Conservation (phyloP, 2,113 vertebrate genomes). For the Apteryx mantelli region DNA sequence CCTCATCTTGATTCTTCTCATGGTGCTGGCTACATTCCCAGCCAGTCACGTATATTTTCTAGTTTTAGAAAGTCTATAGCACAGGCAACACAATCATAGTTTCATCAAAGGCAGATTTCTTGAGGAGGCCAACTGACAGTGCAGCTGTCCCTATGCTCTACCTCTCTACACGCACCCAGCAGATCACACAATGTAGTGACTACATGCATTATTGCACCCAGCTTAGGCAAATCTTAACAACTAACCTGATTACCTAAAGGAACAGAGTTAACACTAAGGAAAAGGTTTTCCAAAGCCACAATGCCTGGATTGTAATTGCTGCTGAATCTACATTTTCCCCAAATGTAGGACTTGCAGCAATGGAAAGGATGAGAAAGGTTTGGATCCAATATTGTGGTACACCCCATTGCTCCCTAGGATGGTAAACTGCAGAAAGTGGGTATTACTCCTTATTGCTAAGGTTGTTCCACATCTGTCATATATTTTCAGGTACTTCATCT, state of each 20-base stretch:
- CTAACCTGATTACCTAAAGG: neutral
- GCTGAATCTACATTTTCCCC: neutral
- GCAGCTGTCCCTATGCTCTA: neutral
- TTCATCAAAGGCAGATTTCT: neutral
- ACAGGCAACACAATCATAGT: neutral
- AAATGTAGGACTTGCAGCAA: neutral
- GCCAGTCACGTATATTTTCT: neutral
- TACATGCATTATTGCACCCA: neutral
- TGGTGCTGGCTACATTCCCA: neutral
- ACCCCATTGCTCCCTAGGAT: neutral
- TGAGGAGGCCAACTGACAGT: neutral
- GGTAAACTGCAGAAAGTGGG: neutral
- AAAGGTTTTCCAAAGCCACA: neutral
- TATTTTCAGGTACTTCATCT: neutral
- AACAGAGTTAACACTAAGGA: neutral
- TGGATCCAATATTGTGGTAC: neutral
- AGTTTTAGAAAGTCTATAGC: neutral
- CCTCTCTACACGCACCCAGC: fast-evolving
- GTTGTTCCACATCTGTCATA: neutral
- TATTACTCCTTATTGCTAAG: neutral
- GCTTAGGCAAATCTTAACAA: fast-evolving
- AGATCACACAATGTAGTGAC: neutral
- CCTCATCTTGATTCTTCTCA: fast-evolving
- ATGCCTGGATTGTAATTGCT: neutral
- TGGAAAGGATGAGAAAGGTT: neutral